These are phyloP conservation scores for Pachycephus smyrnensis DNA, from an alignment of 2,888 invertebrate species.

Conservation along the genomic window DNA sequence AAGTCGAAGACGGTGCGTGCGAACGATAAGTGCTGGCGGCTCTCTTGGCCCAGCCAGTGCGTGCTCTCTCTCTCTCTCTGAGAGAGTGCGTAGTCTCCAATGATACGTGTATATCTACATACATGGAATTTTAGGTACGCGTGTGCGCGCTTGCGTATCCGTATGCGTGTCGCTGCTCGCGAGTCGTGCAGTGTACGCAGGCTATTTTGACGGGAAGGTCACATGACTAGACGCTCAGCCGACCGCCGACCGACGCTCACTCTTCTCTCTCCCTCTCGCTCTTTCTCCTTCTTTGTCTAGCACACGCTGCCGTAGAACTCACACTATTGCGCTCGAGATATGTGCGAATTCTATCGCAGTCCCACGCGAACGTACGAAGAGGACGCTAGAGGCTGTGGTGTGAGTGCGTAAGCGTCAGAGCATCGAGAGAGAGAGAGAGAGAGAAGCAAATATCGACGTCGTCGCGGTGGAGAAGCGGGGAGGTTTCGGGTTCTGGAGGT, in stretches of 20 bases:
- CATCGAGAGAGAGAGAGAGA: slow-evolving; percentile 30
- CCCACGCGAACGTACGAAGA: slow-evolving; percentile 29
- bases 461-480: slow-evolving; percentile 16
- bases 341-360: not conserved
- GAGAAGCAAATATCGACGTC: slow-evolving; percentile 44
- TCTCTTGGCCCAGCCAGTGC: not conserved
- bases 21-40: slow-evolving; percentile 7
- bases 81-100: not conserved
- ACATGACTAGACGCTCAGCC: slow-evolving; percentile 74
- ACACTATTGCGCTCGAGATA: not conserved
- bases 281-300: slow-evolving; percentile 1
- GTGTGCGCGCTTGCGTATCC: slow-evolving; percentile 18
- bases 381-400: slow-evolving; percentile 24
- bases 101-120: not conserved
- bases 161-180: slow-evolving; percentile 29
- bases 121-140: not conserved
- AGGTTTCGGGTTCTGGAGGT: not conserved
- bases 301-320: slow-evolving; percentile 8
- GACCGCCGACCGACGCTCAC: slow-evolving; percentile 43
- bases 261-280: slow-evolving; percentile 19
- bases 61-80: not conserved
- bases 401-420: slow-evolving; percentile 54
- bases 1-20: not conserved
- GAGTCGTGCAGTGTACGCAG: slow-evolving; percentile 50
- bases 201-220: slow-evolving; percentile 88